Evolutionary conservation across 2,888 invertebrate genomes (phyloP), one percentile per base, ranked within the genome.

Genomic region (Cheilosia vulpina): DNA sequence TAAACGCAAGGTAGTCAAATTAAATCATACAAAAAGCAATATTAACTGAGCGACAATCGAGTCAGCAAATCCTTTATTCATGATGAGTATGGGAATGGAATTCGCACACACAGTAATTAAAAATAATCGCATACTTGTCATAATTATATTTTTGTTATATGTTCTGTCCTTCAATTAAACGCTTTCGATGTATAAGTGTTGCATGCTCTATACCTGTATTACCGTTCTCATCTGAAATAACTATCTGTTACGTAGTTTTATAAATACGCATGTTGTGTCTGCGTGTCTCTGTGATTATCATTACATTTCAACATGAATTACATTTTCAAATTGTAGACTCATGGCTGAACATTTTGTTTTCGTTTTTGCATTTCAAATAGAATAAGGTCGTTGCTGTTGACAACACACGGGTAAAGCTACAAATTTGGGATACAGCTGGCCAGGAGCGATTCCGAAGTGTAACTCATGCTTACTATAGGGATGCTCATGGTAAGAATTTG

Each of bases 381-480:
- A 97, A 97, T 91, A 97, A 97, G 93, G 95, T 97, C 90, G 96
- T 97, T 45, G 94, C 94, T 57, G 96, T 97, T 55, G 97, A 97
- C 91, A 95, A 96, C 88, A 94, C 95, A 79, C 96, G 96, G 92
- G 97, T 98, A 82, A 99, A 98, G 92, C 94, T 99, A 89, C 98
- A 98, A 93, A 98, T 98, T 90, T 98, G 98, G 98, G 98, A 98
- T 93, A 98, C 98, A 2, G 98, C 98, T 2, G 98, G 98, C 0
- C 98, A 98, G 91, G 98, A 98, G 93, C 94, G 98, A 89, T 98
- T 98, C 92, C 95, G 98, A 87, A 98, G 98, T 92, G 97, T 98
- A 38, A 98, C 98, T 11, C 97, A 97, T 90, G 97, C 98, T 9
- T 98, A 98, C 92, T 98, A 98, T 93, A 94, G 98, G 90, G 98